Percentiles rank a stretch among this genome's conserved stretches.
Conservation (phyloP, 1,140 invertebrate species). For the Eciton burchellii region DNA sequence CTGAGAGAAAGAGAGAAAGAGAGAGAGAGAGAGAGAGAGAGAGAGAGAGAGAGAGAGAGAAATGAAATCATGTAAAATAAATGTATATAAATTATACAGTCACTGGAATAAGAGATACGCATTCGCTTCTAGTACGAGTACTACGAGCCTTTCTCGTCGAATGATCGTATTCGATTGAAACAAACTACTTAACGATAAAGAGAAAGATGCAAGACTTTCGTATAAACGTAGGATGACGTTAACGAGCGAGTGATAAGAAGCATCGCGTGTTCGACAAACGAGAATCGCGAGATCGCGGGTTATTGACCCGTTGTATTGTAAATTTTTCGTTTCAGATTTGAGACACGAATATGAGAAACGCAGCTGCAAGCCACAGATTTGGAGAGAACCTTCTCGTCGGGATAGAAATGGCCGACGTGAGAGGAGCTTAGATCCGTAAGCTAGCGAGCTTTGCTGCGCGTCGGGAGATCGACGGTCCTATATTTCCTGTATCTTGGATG, state of each 20-base stretch:
- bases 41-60: too few relatives aligned
- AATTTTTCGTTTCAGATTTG: constrained; percentile 51
- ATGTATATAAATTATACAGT: too few relatives aligned
- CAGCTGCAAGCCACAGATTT: constrained; percentile 73
- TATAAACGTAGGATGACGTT: not conserved
- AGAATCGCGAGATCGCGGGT: constrained; percentile 20
- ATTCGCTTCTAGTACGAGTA: too few relatives aligned
- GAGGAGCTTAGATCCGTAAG: constrained; percentile 81
- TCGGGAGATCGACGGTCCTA: constrained; percentile 77
- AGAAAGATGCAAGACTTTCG: too few relatives aligned
- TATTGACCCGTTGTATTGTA: constrained; percentile 29
- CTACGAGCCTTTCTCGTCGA: too few relatives aligned
- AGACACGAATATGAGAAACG: constrained; percentile 71
- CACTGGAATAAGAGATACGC: too few relatives aligned
- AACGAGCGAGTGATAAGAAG: constrained; percentile 8
- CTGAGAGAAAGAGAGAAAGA: too few relatives aligned
- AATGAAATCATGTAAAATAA: too few relatives aligned
- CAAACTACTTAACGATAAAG: too few relatives aligned
- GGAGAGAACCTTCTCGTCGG: constrained; percentile 71
- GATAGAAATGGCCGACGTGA: constrained; percentile 70
- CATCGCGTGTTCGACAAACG: not conserved
- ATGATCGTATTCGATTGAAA: too few relatives aligned
- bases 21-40: too few relatives aligned
- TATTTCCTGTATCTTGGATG: constrained; percentile 79
- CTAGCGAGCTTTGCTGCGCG: constrained; percentile 78